These are phyloP conservation scores for Heliocidaris erythrogramma DNA, from an alignment of 35 echinoderm and acorn worm species.

Conservation along the genomic window DNA sequence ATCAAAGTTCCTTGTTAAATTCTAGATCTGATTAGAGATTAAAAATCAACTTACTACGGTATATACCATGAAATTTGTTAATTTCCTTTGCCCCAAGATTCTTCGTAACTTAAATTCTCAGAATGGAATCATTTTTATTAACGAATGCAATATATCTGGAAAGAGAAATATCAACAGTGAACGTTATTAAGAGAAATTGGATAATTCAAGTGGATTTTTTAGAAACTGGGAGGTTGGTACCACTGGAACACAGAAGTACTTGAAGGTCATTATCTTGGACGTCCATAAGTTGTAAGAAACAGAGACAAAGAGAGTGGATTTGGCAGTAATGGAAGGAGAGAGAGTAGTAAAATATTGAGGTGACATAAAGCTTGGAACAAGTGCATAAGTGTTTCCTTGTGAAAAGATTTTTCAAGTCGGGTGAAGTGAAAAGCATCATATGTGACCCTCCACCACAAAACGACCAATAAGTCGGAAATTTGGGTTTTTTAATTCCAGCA, in stretches of 20 bases:
- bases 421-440: too few species aligned
- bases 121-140: not conserved
- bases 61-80: not conserved
- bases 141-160: not conserved
- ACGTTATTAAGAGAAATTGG: too few species aligned
- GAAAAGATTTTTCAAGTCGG: too few species aligned
- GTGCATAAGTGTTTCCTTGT: too few species aligned
- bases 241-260: not conserved
- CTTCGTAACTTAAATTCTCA: not conserved
- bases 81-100: not conserved
- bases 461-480: too few species aligned
- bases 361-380: not conserved
- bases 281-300: not conserved
- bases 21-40: not conserved
- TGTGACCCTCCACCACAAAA: too few species aligned
- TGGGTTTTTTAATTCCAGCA: too few species aligned
- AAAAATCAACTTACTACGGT: not conserved
- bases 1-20: not conserved
- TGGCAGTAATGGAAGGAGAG: not conserved
- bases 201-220: too few species aligned
- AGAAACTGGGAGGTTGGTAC: not conserved
- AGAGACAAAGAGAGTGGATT: not conserved
- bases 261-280: not conserved
- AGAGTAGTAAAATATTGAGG: not conserved
- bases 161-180: too few species aligned